These are phyloP conservation scores for Agrilus biguttatus DNA, from an alignment of 2,888 invertebrate species.

Conservation along the genomic window DNA sequence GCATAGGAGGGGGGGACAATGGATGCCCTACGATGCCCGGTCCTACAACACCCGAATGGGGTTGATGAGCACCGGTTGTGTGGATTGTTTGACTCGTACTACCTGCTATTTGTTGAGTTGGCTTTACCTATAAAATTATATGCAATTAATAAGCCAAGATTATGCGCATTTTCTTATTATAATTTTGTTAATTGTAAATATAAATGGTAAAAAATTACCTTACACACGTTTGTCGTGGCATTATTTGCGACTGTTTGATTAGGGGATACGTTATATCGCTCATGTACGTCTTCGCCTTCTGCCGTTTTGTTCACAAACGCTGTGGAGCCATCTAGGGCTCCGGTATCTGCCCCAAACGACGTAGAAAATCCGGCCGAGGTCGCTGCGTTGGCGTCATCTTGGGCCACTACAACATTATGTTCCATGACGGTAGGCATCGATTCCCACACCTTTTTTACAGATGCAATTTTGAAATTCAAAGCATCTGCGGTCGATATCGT, in stretches of 20 bases:
- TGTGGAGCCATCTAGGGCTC: conserved; percentile 30
- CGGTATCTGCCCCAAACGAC: conserved; percentile 30
- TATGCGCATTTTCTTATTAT: not conserved
- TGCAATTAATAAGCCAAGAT: not conserved
- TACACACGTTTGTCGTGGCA: conserved; percentile 53
- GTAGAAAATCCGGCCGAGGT: conserved; percentile 18
- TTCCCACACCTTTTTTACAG: conserved; percentile 85
- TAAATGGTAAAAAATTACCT: conserved; percentile 31
- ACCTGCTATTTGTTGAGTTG: conserved; percentile 59
- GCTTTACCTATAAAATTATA: conserved; percentile 49
- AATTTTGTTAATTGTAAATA: not conserved
- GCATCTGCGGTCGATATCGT: conserved; percentile 72
- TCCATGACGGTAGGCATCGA: conserved; percentile 56
- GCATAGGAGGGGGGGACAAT: conserved; percentile 49
- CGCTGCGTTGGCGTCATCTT: conserved; percentile 28
- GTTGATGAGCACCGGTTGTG: conserved; percentile 24
- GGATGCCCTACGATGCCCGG: conserved; percentile 30
- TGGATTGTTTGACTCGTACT: conserved; percentile 29
- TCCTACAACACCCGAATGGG: conserved; percentile 27
- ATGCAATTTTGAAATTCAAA: conserved; percentile 84
- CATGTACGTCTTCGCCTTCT: conserved; percentile 34
- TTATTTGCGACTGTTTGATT: conserved; percentile 31
- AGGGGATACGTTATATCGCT: conserved; percentile 39
- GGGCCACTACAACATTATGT: conserved; percentile 32
- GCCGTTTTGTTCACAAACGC: conserved; percentile 27